phyloP scores from a whole-genome alignment of 1,140 invertebrate species.

The Archegozetes longisetosus region DNA sequence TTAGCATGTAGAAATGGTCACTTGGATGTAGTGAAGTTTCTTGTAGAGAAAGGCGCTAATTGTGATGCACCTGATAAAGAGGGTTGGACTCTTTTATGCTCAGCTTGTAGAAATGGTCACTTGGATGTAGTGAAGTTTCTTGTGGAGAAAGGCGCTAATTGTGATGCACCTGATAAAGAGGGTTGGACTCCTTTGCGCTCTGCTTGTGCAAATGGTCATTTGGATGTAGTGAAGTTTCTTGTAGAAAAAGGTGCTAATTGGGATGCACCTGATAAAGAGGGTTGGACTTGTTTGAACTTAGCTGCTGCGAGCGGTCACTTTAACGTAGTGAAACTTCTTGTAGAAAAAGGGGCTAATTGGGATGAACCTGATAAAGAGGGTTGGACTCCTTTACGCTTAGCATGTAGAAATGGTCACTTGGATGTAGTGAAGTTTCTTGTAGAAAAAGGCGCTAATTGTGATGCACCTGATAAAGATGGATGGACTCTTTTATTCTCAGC shows the following conservation, averaged over 20 bases:
- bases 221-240: no score
- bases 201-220: no score
- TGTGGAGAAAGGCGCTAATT: constrained; percentile 29
- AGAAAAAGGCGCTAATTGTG: constrained; percentile 31
- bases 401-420: constrained; percentile 22
- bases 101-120: constrained; percentile 51
- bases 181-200: constrained; percentile 35
- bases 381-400: constrained; percentile 23
- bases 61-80: constrained; percentile 48
- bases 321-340: no score
- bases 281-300: no score
- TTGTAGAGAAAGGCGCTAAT: constrained; percentile 36
- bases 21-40: no score
- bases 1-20: no score
- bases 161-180: constrained; percentile 33
- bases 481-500: constrained; percentile 35
- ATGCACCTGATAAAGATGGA: constrained; percentile 32
- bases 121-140: constrained; percentile 32
- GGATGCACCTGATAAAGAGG: no score
- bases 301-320: no score
- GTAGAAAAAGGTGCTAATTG: no score
- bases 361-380: constrained; percentile 18
- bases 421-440: constrained; percentile 31
- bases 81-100: no score
- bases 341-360: no score